Evolutionary conservation across 92 coral and sea anemone genomes (phyloP).

Genomic region (Porites evermanni): DNA sequence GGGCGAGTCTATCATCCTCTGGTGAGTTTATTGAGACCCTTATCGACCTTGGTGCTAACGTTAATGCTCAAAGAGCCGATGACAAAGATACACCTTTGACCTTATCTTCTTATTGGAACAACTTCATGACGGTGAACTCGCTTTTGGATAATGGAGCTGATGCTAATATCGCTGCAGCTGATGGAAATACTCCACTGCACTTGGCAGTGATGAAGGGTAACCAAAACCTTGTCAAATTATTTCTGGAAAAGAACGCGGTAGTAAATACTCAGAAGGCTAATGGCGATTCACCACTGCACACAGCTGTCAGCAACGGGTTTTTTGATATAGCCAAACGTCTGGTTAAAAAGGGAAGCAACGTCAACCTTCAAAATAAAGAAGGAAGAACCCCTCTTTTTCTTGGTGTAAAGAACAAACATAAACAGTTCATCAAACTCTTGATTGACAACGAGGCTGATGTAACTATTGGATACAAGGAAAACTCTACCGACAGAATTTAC

Average conservation of each 20-base stretch:
- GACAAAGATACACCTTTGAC: background rate
- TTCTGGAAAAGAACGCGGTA: too few species aligned
- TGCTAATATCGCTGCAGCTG: background rate
- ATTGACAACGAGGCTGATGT: slow-evolving; percentile 11
- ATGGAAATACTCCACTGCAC: too few species aligned
- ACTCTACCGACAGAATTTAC: background rate
- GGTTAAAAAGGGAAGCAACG: background rate
- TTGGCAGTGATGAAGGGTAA: too few species aligned
- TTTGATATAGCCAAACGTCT: background rate
- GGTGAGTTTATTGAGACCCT: slow-evolving; percentile 3
- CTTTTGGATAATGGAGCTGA: slow-evolving; percentile 5
- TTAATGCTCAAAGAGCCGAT: slow-evolving; percentile 2
- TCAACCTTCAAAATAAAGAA: background rate
- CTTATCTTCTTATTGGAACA: background rate
- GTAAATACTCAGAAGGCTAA: too few species aligned
- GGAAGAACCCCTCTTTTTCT: background rate
- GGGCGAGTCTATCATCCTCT: background rate
- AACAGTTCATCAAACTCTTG: background rate
- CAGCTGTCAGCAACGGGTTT: background rate
- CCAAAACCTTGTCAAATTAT: too few species aligned
- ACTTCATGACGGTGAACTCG: background rate
- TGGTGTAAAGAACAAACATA: background rate
- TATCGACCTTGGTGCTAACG: slow-evolving; percentile 1
- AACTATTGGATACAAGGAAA: background rate
- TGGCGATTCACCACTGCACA: background rate